Conservation (phyloP, 2,113 vertebrate genomes). For the Colinus virginianus region DNA sequence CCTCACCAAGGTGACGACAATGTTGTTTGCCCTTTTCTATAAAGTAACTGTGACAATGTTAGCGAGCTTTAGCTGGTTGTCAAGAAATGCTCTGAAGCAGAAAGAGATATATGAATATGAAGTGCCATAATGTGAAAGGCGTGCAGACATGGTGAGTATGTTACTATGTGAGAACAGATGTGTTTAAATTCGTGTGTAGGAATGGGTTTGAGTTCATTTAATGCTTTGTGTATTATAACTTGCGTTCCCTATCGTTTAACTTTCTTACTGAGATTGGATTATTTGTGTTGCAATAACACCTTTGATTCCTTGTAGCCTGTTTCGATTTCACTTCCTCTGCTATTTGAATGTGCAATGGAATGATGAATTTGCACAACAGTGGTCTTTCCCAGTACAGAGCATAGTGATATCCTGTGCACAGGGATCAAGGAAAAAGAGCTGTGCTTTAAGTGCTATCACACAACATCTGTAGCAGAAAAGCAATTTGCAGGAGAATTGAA, state of each 20-base stretch:
- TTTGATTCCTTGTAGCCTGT: neutral
- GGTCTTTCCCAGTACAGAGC: neutral
- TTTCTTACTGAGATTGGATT: neutral
- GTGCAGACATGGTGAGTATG: accelerated
- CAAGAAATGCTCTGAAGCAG: neutral
- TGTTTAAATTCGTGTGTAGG: neutral
- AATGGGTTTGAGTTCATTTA: neutral
- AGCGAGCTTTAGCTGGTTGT: neutral
- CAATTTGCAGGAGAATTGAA: neutral
- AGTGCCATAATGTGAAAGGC: neutral
- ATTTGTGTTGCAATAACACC: neutral
- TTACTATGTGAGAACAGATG: neutral
- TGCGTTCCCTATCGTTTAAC: neutral
- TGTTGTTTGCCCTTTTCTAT: neutral
- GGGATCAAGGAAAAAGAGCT: neutral
- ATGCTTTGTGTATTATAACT: neutral
- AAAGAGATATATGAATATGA: neutral
- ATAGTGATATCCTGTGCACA: neutral
- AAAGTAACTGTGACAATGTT: neutral
- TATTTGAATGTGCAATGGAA: neutral
- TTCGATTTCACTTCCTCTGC: neutral
- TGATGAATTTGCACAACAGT: neutral
- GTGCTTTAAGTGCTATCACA: neutral
- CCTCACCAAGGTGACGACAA: accelerated
- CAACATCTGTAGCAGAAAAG: neutral